Conservation (phyloP, 2,888 invertebrate species). For the Melanostoma scalare region DNA sequence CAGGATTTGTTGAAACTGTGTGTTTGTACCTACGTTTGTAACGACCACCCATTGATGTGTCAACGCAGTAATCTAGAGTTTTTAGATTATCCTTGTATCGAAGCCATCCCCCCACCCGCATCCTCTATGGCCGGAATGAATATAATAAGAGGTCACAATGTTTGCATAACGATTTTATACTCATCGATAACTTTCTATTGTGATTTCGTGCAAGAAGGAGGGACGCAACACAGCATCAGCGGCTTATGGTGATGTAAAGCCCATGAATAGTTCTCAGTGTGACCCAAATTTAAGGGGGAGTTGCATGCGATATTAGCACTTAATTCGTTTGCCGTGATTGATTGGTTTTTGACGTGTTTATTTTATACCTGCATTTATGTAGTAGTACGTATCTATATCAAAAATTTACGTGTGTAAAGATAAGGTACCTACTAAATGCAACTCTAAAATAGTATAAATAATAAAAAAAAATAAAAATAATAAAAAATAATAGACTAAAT, state of each 20-base stretch:
- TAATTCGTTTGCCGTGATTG: slow-evolving; percentile 57
- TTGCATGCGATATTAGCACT: slow-evolving; percentile 60
- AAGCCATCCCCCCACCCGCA: not conserved
- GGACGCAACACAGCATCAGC: not conserved
- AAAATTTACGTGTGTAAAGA: too few species aligned
- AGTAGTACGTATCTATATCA: not conserved
- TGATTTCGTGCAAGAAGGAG: slow-evolving; percentile 60
- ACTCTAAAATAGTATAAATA: too few species aligned
- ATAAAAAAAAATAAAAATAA: too few species aligned
- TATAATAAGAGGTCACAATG: slow-evolving; percentile 63
- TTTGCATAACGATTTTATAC: slow-evolving; percentile 71
- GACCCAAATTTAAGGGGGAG: slow-evolving; percentile 34
- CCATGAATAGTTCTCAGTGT: not conserved
- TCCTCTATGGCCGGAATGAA: slow-evolving; percentile 7
- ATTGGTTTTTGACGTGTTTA: slow-evolving; percentile 60
- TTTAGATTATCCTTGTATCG: slow-evolving; percentile 68
- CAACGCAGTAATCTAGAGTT: slow-evolving; percentile 70
- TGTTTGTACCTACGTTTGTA: not conserved
- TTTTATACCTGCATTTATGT: slow-evolving; percentile 40
- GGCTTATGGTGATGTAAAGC: not conserved
- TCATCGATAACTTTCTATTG: slow-evolving; percentile 75
- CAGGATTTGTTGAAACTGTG: slow-evolving; percentile 37
- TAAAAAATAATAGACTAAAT: too few species aligned
- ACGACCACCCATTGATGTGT: slow-evolving; percentile 66
- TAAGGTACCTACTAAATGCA: too few species aligned